Percentiles rank a stretch among this genome's conserved stretches.
Conservation (phyloP, 2,888 invertebrate species). For the Drosophila sordidapex region DNA sequence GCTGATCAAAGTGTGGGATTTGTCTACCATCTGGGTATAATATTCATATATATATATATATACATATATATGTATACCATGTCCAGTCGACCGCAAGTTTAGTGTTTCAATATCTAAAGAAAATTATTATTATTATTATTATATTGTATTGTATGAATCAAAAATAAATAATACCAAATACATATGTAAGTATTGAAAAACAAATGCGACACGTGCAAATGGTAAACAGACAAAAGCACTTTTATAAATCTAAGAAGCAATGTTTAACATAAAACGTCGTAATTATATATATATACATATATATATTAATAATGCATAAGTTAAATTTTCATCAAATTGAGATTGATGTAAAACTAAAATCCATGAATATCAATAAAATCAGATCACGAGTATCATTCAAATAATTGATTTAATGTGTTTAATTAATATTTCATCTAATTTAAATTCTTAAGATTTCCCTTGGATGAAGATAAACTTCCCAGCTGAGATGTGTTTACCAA, state of each 20-base stretch:
- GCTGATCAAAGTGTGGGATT: slow-evolving; percentile 96
- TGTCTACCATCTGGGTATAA: slow-evolving; percentile 87
- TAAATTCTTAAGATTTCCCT: neutral
- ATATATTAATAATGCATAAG: slow-evolving; percentile 38
- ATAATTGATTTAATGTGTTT: neutral
- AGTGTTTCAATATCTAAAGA: slow-evolving; percentile 28
- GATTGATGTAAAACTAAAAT: slow-evolving; percentile 55
- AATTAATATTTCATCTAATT: neutral
- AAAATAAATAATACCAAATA: slow-evolving; percentile 51
- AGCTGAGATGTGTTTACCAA: neutral
- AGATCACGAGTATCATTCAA: slow-evolving; percentile 33
- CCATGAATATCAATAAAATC: slow-evolving; percentile 54
- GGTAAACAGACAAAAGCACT: slow-evolving; percentile 7
- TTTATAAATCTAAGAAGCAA: slow-evolving; percentile 39
- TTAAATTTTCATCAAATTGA: slow-evolving; percentile 47
- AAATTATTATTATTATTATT: slow-evolving; percentile 16
- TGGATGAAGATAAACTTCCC: neutral
- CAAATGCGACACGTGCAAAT: slow-evolving; percentile 8
- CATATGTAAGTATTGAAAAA: slow-evolving; percentile 50
- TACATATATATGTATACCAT: neutral
- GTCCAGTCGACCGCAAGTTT: slow-evolving; percentile 13
- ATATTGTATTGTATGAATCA: slow-evolving; percentile 48
- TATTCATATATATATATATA: slow-evolving; percentile 16
- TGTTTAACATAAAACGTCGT: slow-evolving; percentile 46
- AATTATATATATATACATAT: slow-evolving; percentile 29